Base-by-base conservation (phyloP, 2,113 vertebrate species). In the Scophthalmus maximus region DNA sequence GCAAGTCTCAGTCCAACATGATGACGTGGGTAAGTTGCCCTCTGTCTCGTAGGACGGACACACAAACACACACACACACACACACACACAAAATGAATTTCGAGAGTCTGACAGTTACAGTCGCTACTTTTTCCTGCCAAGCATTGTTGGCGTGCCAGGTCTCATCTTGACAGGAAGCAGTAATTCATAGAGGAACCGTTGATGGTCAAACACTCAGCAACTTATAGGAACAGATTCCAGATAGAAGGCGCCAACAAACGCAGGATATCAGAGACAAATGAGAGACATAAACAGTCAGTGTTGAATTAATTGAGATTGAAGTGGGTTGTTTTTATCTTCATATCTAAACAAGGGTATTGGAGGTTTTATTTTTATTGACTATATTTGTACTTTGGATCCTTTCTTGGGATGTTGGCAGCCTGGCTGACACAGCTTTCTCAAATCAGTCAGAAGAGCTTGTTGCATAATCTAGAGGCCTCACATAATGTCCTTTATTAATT, bases 121-220 rank as follows among this genome's bases (percentile, higher is more conserved):
- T 15, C 77, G 12, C 49, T 64, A 73, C 44, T 32, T 79, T 81
- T 89, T 90, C 91, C 89, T 90, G 89, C 53, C 85, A 52, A 76
- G 65, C 75, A 57, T 73, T 90, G 90, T 87, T 86, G 81, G 68
- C 63, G 53, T 68, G 73, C 73, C 81, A 79, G 22, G 23, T 26
- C 32, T 76, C 61, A 51, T 80, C 76, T 88, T 77, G 68, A 85
- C 49, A 86, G 91, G 91, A 93, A 93, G 73, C 79, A 66, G 79
- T 88, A 85, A 77, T 60, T 90, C 81, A 88, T 78, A 67, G 68
- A 81, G 78, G 85, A 81, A 85, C 22, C 79, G 32, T 58, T 81
- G 70, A 87, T 78, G 83, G 78, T 47, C 73, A 76, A 72, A 68
- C 23, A 26, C 47, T 40, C 10, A 27, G 49, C 27, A 26, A 59